phyloP scores from a whole-genome alignment of 2,888 invertebrate genomes.

The Gnatocerus cornutus region DNA sequence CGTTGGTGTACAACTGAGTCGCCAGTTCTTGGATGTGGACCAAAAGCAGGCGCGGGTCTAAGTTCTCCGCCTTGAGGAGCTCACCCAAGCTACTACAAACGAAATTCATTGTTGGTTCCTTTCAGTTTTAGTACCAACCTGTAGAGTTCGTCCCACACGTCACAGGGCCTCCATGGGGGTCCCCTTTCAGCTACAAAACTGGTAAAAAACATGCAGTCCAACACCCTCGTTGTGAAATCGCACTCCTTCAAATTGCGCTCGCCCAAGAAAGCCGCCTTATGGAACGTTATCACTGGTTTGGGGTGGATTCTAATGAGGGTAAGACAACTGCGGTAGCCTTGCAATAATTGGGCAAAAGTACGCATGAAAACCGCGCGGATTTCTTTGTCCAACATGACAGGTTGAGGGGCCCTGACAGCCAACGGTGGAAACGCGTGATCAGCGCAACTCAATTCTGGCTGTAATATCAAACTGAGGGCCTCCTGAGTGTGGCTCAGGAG shows the following conservation, averaged over 20 bases:
- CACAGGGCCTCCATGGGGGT: constrained; percentile 95
- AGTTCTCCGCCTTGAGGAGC: constrained; percentile 77
- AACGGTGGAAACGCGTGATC: constrained; percentile 94
- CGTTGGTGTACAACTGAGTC: constrained; percentile 88
- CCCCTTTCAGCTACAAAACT: constrained; percentile 94
- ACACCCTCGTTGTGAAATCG: constrained; percentile 90
- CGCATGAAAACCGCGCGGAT: constrained; percentile 97
- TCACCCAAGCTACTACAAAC: constrained; percentile 74
- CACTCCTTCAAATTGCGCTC: constrained; percentile 88
- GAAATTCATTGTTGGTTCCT: not conserved
- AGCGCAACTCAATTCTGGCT: constrained; percentile 90
- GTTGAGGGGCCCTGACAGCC: constrained; percentile 79
- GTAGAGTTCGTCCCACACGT: constrained; percentile 97
- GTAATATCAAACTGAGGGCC: constrained; percentile 87
- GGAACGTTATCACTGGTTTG: constrained; percentile 96
- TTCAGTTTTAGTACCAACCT: constrained; percentile 64
- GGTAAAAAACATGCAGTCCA: constrained; percentile 98
- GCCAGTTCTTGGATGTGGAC: constrained; percentile 88
- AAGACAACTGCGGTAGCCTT: constrained; percentile 92
- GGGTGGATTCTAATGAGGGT: constrained; percentile 96
- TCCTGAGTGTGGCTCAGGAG: constrained; percentile 86
- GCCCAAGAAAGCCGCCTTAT: constrained; percentile 96
- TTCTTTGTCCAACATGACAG: constrained; percentile 92
- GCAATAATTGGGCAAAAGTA: constrained; percentile 92
- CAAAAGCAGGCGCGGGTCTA: constrained; percentile 77